Conservation (phyloP, 2,113 vertebrate species). For the Bubalus kerabau region DNA sequence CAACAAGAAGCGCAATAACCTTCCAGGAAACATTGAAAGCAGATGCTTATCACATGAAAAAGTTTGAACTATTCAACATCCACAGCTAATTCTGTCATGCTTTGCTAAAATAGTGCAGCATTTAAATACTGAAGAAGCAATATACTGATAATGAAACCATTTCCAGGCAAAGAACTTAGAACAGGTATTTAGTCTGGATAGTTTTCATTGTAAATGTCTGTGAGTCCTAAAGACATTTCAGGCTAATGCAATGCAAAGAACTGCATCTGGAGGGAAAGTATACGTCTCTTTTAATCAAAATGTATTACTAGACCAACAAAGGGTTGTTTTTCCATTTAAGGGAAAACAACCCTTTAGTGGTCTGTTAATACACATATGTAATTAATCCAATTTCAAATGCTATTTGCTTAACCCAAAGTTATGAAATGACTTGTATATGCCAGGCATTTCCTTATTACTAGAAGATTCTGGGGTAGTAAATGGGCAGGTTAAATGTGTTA, state of each 20-base stretch:
- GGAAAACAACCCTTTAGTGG: neutral
- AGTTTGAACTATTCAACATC: slow-evolving; percentile 36
- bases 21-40: slow-evolving; percentile 15
- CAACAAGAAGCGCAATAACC: neutral
- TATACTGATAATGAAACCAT: slow-evolving; percentile 61
- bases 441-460: neutral
- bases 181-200: slow-evolving; percentile 53
- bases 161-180: slow-evolving; percentile 50
- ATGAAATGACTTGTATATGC: neutral
- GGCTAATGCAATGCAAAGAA: slow-evolving; percentile 22
- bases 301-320: neutral
- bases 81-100: slow-evolving; percentile 37
- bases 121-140: slow-evolving; percentile 56
- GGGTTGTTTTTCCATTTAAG: neutral
- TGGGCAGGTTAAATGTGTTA: neutral
- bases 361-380: neutral
- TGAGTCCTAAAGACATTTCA: slow-evolving; percentile 31
- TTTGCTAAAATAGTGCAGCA: slow-evolving; percentile 46
- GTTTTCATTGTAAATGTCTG: slow-evolving; percentile 44
- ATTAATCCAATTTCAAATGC: neutral
- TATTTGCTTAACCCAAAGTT: neutral
- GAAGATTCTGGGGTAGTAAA: neutral
- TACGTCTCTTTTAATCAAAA: slow-evolving; percentile 29
- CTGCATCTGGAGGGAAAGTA: neutral
- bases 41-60: neutral